Percentiles rank a stretch among this genome's conserved stretches.
phyloP scores from a whole-genome alignment of 2,113 vertebrate genomes.

The Oncorhynchus nerka region DNA sequence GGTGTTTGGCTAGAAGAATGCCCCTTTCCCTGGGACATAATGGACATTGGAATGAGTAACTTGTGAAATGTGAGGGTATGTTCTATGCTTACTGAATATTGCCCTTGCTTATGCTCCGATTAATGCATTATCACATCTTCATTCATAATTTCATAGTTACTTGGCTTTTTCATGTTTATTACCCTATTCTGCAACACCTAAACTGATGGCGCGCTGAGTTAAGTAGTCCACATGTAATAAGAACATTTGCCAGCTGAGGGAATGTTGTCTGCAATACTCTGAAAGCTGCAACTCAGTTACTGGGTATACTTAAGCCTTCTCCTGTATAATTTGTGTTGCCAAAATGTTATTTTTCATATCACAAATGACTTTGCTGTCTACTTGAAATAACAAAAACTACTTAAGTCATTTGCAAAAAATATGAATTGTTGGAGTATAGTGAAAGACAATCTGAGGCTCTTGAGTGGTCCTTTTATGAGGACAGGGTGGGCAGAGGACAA shows the following conservation, averaged over 20 bases:
- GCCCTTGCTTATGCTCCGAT: background rate
- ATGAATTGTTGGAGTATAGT: background rate
- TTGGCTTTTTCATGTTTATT: background rate
- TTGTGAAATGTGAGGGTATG: background rate
- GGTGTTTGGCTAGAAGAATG: background rate
- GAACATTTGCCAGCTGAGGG: background rate
- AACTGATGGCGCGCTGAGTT: background rate
- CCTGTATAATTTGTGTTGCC: no score
- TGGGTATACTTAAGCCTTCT: no score
- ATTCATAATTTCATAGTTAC: background rate
- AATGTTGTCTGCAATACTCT: no score
- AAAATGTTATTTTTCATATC: background rate
- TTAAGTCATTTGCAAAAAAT: background rate
- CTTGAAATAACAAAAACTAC: background rate
- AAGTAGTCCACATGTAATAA: background rate
- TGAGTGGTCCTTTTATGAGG: background rate
- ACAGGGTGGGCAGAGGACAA: conserved; percentile 11
- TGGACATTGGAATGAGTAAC: background rate
- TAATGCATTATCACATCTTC: background rate
- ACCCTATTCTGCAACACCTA: background rate
- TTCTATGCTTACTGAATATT: background rate
- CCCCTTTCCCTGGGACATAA: background rate
- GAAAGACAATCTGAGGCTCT: background rate
- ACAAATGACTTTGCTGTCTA: background rate
- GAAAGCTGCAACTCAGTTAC: no score